Evolutionary conservation across 2,113 vertebrate genomes (phyloP).

Genomic region (Sorex fumeus): DNA sequence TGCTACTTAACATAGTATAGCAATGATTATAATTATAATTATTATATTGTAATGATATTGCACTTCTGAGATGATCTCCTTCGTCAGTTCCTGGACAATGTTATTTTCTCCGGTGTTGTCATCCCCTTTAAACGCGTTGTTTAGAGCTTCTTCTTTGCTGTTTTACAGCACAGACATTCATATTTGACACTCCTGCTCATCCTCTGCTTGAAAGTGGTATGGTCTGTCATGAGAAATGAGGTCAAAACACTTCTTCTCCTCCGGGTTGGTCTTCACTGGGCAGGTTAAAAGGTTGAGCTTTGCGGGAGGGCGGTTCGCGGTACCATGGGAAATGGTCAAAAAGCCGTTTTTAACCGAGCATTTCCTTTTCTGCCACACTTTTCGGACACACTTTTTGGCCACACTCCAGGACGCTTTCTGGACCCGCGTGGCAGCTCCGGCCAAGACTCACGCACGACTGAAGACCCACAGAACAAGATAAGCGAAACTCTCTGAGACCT

Average conservation of each 20-base stretch:
- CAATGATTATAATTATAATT: too few relatives aligned
- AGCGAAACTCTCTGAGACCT: too few relatives aligned
- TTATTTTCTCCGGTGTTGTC: slow-evolving; percentile 96
- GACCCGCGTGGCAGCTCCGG: too few relatives aligned
- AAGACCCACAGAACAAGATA: too few relatives aligned
- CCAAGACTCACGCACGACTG: too few relatives aligned
- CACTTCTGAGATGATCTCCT: slow-evolving; percentile 96
- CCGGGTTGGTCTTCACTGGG: slow-evolving; percentile 97
- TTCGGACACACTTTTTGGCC: too few relatives aligned
- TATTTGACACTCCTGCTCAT: slow-evolving; percentile 92
- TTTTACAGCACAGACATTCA: slow-evolving; percentile 98
- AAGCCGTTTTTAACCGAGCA: slow-evolving; percentile 96
- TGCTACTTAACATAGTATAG: too few relatives aligned
- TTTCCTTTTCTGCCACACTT: slow-evolving; percentile 99
- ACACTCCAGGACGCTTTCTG: too few relatives aligned
- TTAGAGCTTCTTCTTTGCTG: slow-evolving; percentile 97
- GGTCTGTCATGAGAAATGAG: slow-evolving; percentile 96
- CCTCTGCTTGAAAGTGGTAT: slow-evolving; percentile 92
- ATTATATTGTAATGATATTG: too few relatives aligned
- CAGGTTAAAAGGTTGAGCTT: slow-evolving; percentile 99
- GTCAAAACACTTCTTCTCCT: slow-evolving; percentile 98
- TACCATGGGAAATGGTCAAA: slow-evolving; percentile 97
- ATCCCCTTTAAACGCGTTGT: slow-evolving; percentile 96
- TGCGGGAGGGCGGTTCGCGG: slow-evolving; percentile 95
- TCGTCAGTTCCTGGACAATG: slow-evolving; percentile 97